Evolutionary conservation across 2,797 vertebrate genomes (phyloP).

Genomic region (Notamacropus eugenii): DNA sequence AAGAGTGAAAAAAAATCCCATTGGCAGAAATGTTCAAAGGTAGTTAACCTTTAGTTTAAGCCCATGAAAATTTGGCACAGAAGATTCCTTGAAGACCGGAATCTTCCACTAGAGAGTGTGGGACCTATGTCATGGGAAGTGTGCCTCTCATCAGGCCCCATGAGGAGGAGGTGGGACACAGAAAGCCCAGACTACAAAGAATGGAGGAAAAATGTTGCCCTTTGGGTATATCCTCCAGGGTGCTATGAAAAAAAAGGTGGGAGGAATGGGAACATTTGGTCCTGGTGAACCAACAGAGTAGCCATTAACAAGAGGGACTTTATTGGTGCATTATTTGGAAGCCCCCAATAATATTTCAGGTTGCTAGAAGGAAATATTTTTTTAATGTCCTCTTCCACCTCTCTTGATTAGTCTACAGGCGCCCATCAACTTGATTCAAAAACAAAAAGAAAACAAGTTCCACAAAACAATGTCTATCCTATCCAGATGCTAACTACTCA

Average conservation of each 20-base stretch:
- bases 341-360: slow-evolving; percentile 35
- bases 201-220: background rate
- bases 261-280: background rate
- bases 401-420: slow-evolving; percentile 24
- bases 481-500: slow-evolving; percentile 22
- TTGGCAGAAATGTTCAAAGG: slow-evolving; percentile 35
- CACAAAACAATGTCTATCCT: slow-evolving; percentile 16
- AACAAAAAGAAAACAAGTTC: slow-evolving; percentile 47
- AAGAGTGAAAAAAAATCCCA: background rate
- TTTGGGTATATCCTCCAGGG: background rate
- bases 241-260: slow-evolving; percentile 8
- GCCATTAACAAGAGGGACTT: slow-evolving; percentile 27
- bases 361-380: slow-evolving; percentile 25
- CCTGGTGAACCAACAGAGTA: slow-evolving; percentile 5
- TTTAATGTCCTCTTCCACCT: slow-evolving; percentile 13
- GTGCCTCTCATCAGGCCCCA: slow-evolving; percentile 28
- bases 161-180: background rate
- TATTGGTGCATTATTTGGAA: slow-evolving; percentile 5
- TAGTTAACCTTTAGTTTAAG: slow-evolving; percentile 56
- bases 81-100: slow-evolving; percentile 52
- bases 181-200: background rate
- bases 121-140: slow-evolving; percentile 13
- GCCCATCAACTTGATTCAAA: slow-evolving; percentile 43
- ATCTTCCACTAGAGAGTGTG: slow-evolving; percentile 50
- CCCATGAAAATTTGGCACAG: slow-evolving; percentile 54